phyloP scores from a whole-genome alignment of 2,113 vertebrate species.

The Alectura lathami region DNA sequence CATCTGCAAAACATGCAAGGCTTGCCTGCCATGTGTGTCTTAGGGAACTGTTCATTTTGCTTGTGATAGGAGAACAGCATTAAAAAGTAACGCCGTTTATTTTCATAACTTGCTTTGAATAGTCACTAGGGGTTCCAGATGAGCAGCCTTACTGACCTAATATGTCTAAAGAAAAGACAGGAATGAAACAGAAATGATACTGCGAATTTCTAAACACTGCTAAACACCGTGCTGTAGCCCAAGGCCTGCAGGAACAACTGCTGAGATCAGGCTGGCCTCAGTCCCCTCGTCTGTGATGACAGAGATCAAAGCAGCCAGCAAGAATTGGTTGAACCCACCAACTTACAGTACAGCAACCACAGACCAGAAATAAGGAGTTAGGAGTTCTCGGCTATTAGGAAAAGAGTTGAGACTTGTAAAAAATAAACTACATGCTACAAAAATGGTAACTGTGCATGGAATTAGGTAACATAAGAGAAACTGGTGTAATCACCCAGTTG shows the following conservation, averaged over 20 bases:
- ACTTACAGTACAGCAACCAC: background rate
- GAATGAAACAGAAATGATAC: background rate
- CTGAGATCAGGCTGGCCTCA: background rate
- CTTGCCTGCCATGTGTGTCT: background rate
- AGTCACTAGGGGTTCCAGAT: background rate
- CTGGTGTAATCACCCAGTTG: background rate
- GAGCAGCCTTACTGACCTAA: background rate
- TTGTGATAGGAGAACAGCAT: background rate
- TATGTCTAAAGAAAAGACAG: background rate
- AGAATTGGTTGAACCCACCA: background rate
- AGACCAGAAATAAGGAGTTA: background rate
- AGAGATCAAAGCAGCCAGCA: background rate
- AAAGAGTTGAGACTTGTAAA: background rate
- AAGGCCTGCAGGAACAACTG: background rate
- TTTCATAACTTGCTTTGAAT: background rate
- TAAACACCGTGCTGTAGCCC: background rate
- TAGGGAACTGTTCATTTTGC: background rate
- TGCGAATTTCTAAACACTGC: background rate
- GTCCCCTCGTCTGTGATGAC: background rate
- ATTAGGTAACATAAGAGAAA: background rate
- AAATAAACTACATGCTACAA: background rate
- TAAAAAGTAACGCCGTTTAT: background rate
- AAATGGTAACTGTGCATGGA: background rate
- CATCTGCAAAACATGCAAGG: background rate
- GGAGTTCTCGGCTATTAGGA: background rate